phyloP scores from a whole-genome alignment of 2,797 vertebrate species.

The Schizopygopsis pylzovi region DNA sequence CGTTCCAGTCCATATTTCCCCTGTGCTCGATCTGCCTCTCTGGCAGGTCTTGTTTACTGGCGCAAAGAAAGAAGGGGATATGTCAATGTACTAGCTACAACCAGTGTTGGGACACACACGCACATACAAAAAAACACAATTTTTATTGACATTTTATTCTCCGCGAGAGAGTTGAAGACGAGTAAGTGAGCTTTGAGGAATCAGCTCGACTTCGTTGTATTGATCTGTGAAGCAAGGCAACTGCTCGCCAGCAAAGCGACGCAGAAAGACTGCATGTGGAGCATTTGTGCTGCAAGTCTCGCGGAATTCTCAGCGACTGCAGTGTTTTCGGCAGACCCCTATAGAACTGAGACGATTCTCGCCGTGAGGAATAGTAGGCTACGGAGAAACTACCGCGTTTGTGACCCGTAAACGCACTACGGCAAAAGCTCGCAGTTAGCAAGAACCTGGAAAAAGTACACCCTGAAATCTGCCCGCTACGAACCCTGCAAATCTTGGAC shows the following conservation, averaged over 20 bases:
- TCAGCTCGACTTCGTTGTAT: slow-evolving; percentile 28
- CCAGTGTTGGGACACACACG: slow-evolving; percentile 18
- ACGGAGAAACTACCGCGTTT: slow-evolving; percentile 20
- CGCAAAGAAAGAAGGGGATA: slow-evolving; percentile 70
- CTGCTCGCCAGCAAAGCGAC: slow-evolving; percentile 1
- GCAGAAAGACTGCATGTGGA: slow-evolving; percentile 9
- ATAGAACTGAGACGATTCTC: background rate
- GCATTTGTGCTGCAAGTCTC: slow-evolving; percentile 15
- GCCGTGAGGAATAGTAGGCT: background rate
- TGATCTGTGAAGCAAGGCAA: slow-evolving; percentile 4
- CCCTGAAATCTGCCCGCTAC: background rate
- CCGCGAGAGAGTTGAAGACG: slow-evolving; percentile 4
- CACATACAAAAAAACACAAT: too few species aligned
- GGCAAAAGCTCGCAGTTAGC: slow-evolving; percentile 21
- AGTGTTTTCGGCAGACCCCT: slow-evolving; percentile 18
- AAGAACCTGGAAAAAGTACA: slow-evolving; percentile 11
- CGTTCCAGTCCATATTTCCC: slow-evolving; percentile 79
- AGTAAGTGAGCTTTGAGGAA: slow-evolving; percentile 3
- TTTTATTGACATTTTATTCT: background rate
- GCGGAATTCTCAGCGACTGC: slow-evolving; percentile 46
- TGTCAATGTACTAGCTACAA: slow-evolving; percentile 48
- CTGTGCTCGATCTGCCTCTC: slow-evolving; percentile 69
- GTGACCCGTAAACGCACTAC: slow-evolving; percentile 25
- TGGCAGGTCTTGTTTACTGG: slow-evolving; percentile 81
- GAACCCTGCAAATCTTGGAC: background rate